Base-by-base conservation (phyloP, 2,797 vertebrate species). In the Crocidura indochinensis region DNA sequence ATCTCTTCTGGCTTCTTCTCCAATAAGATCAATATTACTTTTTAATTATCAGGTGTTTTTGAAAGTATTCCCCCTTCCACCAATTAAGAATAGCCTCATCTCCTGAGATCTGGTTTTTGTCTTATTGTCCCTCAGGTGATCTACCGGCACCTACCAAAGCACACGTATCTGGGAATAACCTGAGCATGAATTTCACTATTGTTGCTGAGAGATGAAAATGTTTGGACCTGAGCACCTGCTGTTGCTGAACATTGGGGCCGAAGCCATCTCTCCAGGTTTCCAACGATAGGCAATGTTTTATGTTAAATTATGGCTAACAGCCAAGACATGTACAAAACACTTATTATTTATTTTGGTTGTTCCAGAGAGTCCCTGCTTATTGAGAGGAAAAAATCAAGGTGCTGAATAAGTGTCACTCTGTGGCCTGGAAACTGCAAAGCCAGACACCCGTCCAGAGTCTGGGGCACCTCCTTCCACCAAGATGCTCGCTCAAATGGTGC, bases 1-100 rank as follows among this genome's bases (percentile, higher is more conserved):
- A 51, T 78, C 88, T 90, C 19, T 68, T 84, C 87, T 93, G 79
- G n/a, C 29, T 60, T 81, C 78, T 29, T 80, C 76, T 85, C 47
- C 6, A 76, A 56, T 56, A 75, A 11, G 2, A 56, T 27, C 91
- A 92, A 90, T 31, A 67, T 31, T 86, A 38, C 19, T n/a, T 85
- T 92, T 90, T 83, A 49, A 82, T 80, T 72, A 72, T 71, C 51
- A 84, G 73, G 31, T 20, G 74, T 65, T 87, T 82, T 77, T 60
- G 6, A 60, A 93, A 75, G 53, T 49, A 67, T 75, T 84, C 80
- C 53, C 67, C 94, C 89, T 53, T 88, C 79, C 74, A 72, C 44
- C 24, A 26, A 8, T 64, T 26, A 64, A 26, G 24, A 64, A 64
- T 6, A 64, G 3, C 6, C 60, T 64, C 60, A 64, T 53, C 51